phyloP scores from a whole-genome alignment of 2,888 invertebrate genomes.

The Oscheius sp. region DNA sequence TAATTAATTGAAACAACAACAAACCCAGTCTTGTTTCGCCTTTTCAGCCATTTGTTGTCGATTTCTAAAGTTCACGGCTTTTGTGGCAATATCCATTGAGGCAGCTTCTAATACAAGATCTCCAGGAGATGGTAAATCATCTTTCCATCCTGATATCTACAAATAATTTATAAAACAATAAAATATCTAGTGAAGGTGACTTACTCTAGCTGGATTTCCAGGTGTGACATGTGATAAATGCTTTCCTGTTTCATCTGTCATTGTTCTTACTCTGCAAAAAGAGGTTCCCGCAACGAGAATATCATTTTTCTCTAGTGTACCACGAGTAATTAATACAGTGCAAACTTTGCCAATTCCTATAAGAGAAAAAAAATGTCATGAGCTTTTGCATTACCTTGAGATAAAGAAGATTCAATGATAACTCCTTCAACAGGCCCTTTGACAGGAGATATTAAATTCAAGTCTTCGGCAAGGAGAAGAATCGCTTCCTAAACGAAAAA shows the following conservation, averaged over 20 bases:
- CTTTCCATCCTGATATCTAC: conserved; percentile 83
- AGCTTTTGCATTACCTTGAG: conserved; percentile 75
- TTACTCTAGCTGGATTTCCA: conserved; percentile 65
- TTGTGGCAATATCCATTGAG: conserved; percentile 80
- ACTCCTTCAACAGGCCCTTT: conserved; percentile 88
- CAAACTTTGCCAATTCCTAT: conserved; percentile 81
- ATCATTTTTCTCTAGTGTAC: conserved; percentile 84
- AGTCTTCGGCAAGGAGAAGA: conserved; percentile 80
- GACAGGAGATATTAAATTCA: conserved; percentile 87
- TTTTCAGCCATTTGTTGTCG: conserved; percentile 79
- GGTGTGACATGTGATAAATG: conserved; percentile 61
- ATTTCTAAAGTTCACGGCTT: conserved; percentile 81
- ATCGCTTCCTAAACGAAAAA: conserved; percentile 74
- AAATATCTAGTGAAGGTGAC: background rate
- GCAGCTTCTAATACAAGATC: conserved; percentile 87
- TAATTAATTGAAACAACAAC: background rate
- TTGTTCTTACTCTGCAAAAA: conserved; percentile 80
- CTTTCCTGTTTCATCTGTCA: conserved; percentile 67
- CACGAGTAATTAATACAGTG: conserved; percentile 86
- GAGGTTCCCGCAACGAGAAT: conserved; percentile 86
- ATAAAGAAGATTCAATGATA: conserved; percentile 86
- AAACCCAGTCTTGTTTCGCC: conserved; percentile 74
- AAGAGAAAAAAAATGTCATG: background rate
- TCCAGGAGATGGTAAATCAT: conserved; percentile 86
- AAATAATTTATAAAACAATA: background rate